Evolutionary conservation across 2,797 vertebrate species (phyloP).

Genomic region (Calcarius lapponicus): DNA sequence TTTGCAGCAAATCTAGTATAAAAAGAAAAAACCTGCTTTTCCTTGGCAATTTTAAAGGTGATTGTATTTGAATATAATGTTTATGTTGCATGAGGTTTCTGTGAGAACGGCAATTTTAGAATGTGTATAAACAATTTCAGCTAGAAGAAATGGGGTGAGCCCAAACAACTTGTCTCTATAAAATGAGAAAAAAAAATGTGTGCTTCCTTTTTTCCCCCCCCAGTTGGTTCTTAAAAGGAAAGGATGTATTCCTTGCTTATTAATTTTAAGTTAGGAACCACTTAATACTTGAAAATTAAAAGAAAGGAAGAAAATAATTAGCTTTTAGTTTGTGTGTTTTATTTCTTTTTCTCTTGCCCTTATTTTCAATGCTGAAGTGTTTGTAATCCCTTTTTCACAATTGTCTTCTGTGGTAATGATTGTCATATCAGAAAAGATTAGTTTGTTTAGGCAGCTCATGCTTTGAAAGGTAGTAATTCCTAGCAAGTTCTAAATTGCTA

Average conservation of each 20-base stretch:
- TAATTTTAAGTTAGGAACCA: not conserved
- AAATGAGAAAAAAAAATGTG: not conserved
- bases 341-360: not conserved
- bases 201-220: rapidly evolving
- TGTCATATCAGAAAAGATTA: not conserved
- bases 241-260: not conserved
- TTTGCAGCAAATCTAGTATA: not conserved
- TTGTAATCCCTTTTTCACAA: not conserved
- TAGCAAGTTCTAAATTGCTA: not conserved
- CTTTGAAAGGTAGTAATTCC: not conserved
- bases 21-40: not conserved
- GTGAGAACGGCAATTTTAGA: not conserved
- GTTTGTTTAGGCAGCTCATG: conserved; percentile 4
- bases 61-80: not conserved
- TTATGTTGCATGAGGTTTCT: not conserved
- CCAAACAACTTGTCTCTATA: not conserved
- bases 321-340: not conserved
- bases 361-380: not conserved
- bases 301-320: not conserved
- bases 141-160: not conserved
- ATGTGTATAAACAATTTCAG: not conserved
- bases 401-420: not conserved
- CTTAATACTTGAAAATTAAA: not conserved
- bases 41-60: not conserved
- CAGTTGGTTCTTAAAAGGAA: not conserved